Percentiles rank a stretch among this genome's conserved stretches.
These are phyloP conservation scores for Bembecia ichneumoniformis DNA, from an alignment of 2,888 invertebrate genomes.

Conservation along the genomic window DNA sequence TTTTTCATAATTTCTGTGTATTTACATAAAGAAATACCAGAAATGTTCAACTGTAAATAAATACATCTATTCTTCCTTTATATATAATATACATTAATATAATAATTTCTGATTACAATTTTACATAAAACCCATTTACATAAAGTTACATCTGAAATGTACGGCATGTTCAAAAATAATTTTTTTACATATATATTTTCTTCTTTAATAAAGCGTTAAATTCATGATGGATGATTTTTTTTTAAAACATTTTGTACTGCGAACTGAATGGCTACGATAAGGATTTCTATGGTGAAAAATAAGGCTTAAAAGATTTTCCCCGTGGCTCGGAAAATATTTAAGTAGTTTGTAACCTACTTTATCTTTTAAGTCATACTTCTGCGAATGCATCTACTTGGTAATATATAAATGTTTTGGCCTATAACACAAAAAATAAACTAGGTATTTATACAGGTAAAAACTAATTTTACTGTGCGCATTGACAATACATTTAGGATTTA, in stretches of 20 bases:
- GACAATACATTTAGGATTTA: slow-evolving; percentile 49
- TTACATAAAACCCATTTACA: background rate
- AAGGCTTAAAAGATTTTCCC: too few relatives aligned
- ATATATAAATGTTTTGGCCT: background rate
- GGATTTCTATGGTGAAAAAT: too few relatives aligned
- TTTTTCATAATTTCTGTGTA: too few relatives aligned
- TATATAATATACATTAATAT: too few relatives aligned
- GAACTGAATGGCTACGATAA: background rate
- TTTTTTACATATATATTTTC: background rate
- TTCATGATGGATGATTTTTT: background rate
- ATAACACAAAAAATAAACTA: background rate
- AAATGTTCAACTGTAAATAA: too few relatives aligned
- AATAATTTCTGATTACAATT: too few relatives aligned
- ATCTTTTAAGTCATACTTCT: background rate
- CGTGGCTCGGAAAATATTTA: too few relatives aligned
- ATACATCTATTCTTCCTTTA: too few relatives aligned
- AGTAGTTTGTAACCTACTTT: too few relatives aligned
- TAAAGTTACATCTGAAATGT: background rate
- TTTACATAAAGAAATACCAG: too few relatives aligned
- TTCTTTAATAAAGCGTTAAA: background rate
- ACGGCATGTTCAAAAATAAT: background rate
- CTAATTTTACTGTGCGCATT: slow-evolving; percentile 63
- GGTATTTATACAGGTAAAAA: slow-evolving; percentile 13
- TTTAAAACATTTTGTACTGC: background rate
- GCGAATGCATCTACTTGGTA: background rate